phyloP scores from a whole-genome alignment of 2,797 vertebrate genomes.

The Dendrocincla fuliginosa region DNA sequence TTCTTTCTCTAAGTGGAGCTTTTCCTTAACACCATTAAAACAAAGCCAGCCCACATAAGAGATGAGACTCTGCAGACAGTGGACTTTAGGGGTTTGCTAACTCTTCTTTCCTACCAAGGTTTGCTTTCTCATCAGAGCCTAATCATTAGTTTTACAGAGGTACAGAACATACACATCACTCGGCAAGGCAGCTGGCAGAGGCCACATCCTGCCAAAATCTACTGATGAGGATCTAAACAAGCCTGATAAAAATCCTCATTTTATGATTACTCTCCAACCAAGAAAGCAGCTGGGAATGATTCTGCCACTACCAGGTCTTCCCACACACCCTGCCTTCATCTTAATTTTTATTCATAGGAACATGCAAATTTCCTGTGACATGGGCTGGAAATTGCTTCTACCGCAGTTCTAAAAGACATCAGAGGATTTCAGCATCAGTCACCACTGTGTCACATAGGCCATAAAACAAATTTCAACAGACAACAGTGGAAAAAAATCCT shows the following conservation, averaged over 20 bases:
- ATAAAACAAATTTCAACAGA: background rate
- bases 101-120: background rate
- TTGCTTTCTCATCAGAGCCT: background rate
- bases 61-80: background rate
- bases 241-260: background rate
- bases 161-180: background rate
- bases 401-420: background rate
- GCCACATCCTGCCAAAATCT: background rate
- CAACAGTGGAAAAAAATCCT: background rate
- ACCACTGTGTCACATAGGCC: background rate
- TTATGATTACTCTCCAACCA: background rate
- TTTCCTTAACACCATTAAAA: background rate
- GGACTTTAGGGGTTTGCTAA: background rate
- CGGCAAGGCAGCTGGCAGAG: background rate
- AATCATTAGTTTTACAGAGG: background rate
- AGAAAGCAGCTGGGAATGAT: background rate
- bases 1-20: background rate
- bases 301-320: conserved; percentile 42
- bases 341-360: conserved; percentile 42
- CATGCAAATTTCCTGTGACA: background rate
- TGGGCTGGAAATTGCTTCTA: background rate
- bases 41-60: background rate
- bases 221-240: background rate
- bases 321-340: conserved; percentile 20
- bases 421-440: background rate